Base-by-base conservation (phyloP, 1,140 invertebrate species). In the Ceratina calcarata region DNA sequence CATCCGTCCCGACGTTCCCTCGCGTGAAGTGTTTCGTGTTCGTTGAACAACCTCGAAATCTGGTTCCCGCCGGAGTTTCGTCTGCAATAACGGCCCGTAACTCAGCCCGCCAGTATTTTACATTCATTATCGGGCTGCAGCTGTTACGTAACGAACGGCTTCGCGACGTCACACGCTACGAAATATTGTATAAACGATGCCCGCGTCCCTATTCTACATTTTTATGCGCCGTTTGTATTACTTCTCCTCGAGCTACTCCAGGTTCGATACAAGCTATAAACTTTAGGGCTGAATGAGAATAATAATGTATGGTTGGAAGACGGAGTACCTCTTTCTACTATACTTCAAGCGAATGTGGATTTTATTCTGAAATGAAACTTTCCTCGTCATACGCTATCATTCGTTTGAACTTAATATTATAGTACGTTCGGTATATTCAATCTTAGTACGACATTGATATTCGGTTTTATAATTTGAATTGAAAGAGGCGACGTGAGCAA, bases 41-140 rank as follows among this genome's bases (percentile, higher is more conserved):
- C 27, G 27, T 4, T 37, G 65, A 49, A 77, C 45, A 61, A 13
- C 8, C 27, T 45, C 10, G 3, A 55, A 58, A 32, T 64, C 20
- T 2, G 58, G 18, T 45, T 45, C 37, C 37, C 37, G 37, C n/a
- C 24, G n/a, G 10, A 55, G 22, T 75, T 80, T 62, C 45, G 51
- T 18, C 24, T 45, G 74, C 64, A 85, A 83, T 78, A 81, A 83
- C 66, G 61, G 45, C 75, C 22, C 78, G 82, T 83, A 86, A 79
- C 73, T 78, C 78, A 67, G 61, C 51, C 45, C 20, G 27, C 60
- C 55, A 80, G 75, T 78, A 85, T 85, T 85, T 86, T 71, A 84
- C 85, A 87, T 87, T 87, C 86, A 87, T 87, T 86, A 87, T 86
- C 85, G 80, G 84, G 61, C 76, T 80, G 77, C 86, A 86, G 84